Conservation (phyloP, 2,888 invertebrate genomes). For the Hanleya hanleyi region DNA sequence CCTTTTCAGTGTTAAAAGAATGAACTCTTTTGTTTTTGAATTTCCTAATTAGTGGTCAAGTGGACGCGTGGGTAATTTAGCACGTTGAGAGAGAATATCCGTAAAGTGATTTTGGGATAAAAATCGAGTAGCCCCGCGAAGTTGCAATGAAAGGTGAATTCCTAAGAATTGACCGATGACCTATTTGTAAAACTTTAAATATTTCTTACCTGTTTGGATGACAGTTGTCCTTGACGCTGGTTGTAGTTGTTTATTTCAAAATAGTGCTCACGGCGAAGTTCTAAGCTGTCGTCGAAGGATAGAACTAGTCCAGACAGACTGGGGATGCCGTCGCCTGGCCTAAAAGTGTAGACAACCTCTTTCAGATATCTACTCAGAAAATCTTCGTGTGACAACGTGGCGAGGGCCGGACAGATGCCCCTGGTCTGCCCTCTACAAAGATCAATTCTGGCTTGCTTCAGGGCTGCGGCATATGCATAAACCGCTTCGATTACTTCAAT, state of each 20-base stretch:
- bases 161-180: too few relatives aligned
- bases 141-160: too few relatives aligned
- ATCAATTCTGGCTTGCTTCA: conserved; percentile 13
- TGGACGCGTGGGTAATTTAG: too few relatives aligned
- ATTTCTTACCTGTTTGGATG: conserved; percentile 35
- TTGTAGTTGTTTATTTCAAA: background rate
- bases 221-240: background rate
- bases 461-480: conserved; percentile 59
- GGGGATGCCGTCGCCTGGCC: conserved; percentile 33
- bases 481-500: conserved; percentile 53
- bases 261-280: conserved; percentile 32
- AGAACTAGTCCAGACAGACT: conserved; percentile 43
- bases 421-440: conserved; percentile 36
- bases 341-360: conserved; percentile 41
- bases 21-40: too few relatives aligned
- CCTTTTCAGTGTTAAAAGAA: too few relatives aligned
- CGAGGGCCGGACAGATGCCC: conserved; percentile 40
- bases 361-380: conserved; percentile 52
- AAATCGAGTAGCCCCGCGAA: too few relatives aligned
- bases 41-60: too few relatives aligned
- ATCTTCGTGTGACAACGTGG: conserved; percentile 39
- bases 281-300: conserved; percentile 59
- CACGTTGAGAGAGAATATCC: too few relatives aligned
- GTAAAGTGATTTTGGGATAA: too few relatives aligned
- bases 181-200: too few relatives aligned